Evolutionary conservation across 2,888 invertebrate species (phyloP).

Genomic region (Drosophila koepferae): DNA sequence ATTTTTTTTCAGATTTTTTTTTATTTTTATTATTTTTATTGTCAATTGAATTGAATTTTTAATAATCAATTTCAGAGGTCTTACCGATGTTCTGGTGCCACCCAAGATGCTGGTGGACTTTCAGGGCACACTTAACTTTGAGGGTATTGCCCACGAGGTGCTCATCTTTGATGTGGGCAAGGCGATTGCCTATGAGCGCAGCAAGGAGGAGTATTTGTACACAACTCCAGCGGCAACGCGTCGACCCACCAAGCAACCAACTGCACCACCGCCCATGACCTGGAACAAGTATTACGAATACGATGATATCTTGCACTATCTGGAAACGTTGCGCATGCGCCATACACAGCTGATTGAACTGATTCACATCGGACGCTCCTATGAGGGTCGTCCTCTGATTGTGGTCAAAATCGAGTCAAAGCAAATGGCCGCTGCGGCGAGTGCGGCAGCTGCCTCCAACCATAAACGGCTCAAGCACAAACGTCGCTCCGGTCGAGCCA

Average conservation of each 20-base stretch:
- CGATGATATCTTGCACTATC: conserved; percentile 89
- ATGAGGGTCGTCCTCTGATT: conserved; percentile 90
- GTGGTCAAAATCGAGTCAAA: conserved; percentile 88
- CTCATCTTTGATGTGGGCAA: conserved; percentile 91
- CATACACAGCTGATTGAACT: conserved; percentile 89
- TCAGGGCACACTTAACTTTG: conserved; percentile 86
- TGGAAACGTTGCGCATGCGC: conserved; percentile 89
- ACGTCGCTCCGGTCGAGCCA: conserved; percentile 87
- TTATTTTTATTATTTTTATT: too few species aligned
- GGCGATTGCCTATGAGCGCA: conserved; percentile 89
- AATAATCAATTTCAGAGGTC: conserved; percentile 73
- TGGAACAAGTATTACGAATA: conserved; percentile 91
- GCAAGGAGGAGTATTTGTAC: conserved; percentile 85
- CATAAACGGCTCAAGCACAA: conserved; percentile 76
- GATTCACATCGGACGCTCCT: conserved; percentile 90
- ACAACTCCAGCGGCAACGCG: conserved; percentile 44
- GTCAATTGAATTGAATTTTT: too few species aligned
- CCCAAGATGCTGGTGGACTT: conserved; percentile 86
- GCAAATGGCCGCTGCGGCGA: conserved; percentile 66
- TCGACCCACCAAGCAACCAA: conserved; percentile 48
- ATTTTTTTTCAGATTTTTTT: too few species aligned
- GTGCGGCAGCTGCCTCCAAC: conserved; percentile 58
- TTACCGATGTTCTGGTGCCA: conserved; percentile 91
- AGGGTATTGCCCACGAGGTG: conserved; percentile 88
- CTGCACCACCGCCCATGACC: conserved; percentile 86